A percentile compares a stretch with the other conserved stretches of the same genome.
Conservation (phyloP, 2,888 invertebrate genomes). For the Ophioninae sp. region DNA sequence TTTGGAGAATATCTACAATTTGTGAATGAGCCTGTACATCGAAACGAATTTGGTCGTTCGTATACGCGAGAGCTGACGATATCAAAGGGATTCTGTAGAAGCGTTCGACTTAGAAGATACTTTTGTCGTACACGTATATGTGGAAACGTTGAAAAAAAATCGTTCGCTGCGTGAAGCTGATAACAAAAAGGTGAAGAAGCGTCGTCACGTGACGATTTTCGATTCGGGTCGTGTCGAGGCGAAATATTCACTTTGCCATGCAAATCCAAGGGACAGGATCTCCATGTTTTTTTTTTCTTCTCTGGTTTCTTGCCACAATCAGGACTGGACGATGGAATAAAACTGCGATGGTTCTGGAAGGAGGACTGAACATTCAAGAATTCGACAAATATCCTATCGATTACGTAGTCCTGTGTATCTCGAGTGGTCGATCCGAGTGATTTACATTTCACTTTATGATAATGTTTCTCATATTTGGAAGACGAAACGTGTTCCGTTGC, state of each 20-base stretch:
- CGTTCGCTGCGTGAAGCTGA: constrained; percentile 65
- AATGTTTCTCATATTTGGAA: constrained; percentile 49
- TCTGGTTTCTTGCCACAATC: constrained; percentile 32
- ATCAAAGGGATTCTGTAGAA: constrained; percentile 18
- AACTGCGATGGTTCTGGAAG: constrained; percentile 33
- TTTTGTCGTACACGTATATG: constrained; percentile 39
- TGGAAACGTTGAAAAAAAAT: constrained; percentile 37
- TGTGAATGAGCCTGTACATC: background rate
- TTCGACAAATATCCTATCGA: constrained; percentile 51
- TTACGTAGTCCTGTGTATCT: constrained; percentile 40
- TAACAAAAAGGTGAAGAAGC: constrained; percentile 70
- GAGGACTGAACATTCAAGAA: constrained; percentile 26
- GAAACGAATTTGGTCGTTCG: too few species aligned
- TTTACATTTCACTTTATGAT: constrained; percentile 58
- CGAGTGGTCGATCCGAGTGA: constrained; percentile 44
- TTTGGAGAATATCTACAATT: constrained; percentile 18
- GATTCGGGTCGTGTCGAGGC: background rate
- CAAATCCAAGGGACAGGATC: constrained; percentile 52
- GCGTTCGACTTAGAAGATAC: constrained; percentile 54
- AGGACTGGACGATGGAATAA: constrained; percentile 25
- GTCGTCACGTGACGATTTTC: background rate
- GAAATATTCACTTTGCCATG: constrained; percentile 57
- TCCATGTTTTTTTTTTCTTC: too few species aligned
- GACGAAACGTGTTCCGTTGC: background rate
- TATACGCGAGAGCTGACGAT: constrained; percentile 10